Evolutionary conservation across 2,113 vertebrate species (phyloP), one percentile per base, ranked within the genome.

Genomic region (Ciconia boyciana): DNA sequence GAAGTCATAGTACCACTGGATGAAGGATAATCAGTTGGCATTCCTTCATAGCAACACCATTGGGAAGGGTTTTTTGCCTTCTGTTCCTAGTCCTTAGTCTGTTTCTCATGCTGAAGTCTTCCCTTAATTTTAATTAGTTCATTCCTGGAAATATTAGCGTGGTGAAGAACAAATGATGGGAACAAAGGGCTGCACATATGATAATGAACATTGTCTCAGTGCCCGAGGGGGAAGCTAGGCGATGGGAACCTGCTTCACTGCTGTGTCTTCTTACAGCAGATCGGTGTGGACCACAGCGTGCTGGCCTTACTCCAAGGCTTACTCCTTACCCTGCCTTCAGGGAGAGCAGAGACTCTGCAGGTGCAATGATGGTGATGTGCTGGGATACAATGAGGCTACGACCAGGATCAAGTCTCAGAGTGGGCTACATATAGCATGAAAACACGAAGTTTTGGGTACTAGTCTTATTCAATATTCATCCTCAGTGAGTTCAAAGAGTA

Each of bases 241-340:
- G 31, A 44, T 24, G 11, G 71, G 90, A 95, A 76, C 6, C 4
- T 69, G 16, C 8, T 69, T 84, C 36, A 7, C 6, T 61, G 2
- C n/a, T 64, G 4, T n/a, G 18, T 49, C 36, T 68, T 91, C 16
- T 28, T 75, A 28, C 36, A 70, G 32, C 4, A 46, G 16, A 52
- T 75, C 36, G 32, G 18, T 4, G 1, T 34, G 46, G 57, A 46
- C 28, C 17, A 28, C 6, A 4, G 0, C 1, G 10, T 62, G 10
- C 21, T 69, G 55, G 20, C 29, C 8, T 69, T 41, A 24, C 36
- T 76, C 18, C 34, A 28, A 79, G 31, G 16, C 6, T 83, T 81
- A 43, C 8, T 32, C 13, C 7, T 44, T 22, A 41, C 9, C 8
- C 8, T 31, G 21, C 12, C n/a, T 71, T 52, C 31, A 58, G 34